A percentile compares a stretch with the other conserved stretches of the same genome.
Conservation (phyloP, 2,113 vertebrate genomes). For the Gadus macrocephalus region DNA sequence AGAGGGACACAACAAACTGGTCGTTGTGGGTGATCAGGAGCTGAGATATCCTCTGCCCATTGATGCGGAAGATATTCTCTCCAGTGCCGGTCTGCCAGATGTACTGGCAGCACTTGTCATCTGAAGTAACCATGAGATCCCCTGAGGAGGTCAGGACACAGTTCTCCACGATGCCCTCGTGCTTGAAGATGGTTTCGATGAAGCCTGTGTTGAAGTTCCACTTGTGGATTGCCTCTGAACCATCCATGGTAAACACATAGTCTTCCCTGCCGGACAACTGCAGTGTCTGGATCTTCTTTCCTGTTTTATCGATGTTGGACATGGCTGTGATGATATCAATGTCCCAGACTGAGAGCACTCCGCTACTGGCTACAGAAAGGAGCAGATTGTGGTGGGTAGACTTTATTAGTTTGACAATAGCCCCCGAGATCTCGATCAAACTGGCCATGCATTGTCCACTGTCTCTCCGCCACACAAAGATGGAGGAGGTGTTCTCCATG, state of each 20-base stretch:
- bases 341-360: slow-evolving; percentile 96
- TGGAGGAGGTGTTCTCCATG: slow-evolving; percentile 97
- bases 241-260: slow-evolving; percentile 92
- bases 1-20: slow-evolving; percentile 97
- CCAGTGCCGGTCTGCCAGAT: slow-evolving; percentile 93
- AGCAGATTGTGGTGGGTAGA: slow-evolving; percentile 94
- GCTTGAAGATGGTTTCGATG: slow-evolving; percentile 94
- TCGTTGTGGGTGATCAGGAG: slow-evolving; percentile 97
- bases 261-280: slow-evolving; percentile 90
- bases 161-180: slow-evolving; percentile 94
- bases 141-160: slow-evolving; percentile 92
- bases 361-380: slow-evolving; percentile 92
- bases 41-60: slow-evolving; percentile 92
- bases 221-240: slow-evolving; percentile 92
- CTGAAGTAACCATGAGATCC: slow-evolving; percentile 94
- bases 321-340: slow-evolving; percentile 98
- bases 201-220: slow-evolving; percentile 98
- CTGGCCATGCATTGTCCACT: slow-evolving; percentile 98
- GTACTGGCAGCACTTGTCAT: slow-evolving; percentile 95
- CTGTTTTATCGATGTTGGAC: slow-evolving; percentile 99
- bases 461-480: slow-evolving; percentile 97
- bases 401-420: slow-evolving; percentile 94
- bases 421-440: slow-evolving; percentile 95
- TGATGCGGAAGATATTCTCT: slow-evolving; percentile 96
- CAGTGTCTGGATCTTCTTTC: slow-evolving; percentile 88